These are phyloP conservation scores for Gouania willdenowi DNA, from an alignment of 2,797 vertebrate genomes.

Conservation along the genomic window DNA sequence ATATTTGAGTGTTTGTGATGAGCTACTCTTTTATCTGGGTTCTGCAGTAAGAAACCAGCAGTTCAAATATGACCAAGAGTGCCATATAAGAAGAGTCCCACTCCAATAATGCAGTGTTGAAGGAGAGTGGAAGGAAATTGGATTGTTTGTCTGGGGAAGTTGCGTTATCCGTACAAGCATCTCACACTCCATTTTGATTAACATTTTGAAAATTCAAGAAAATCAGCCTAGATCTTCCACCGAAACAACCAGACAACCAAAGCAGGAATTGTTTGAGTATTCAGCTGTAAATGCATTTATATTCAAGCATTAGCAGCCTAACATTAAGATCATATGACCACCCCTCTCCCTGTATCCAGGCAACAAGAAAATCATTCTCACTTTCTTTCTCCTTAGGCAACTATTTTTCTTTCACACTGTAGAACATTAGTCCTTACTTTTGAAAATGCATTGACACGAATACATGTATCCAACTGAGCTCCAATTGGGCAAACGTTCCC, in stretches of 20 bases:
- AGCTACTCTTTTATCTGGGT: constrained; percentile 56
- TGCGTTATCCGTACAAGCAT: constrained; percentile 40
- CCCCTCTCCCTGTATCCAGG: constrained; percentile 59
- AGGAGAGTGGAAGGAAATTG: constrained; percentile 6
- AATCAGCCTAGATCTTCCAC: neutral
- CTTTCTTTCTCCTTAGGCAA: constrained; percentile 13
- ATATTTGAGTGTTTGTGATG: constrained; percentile 71
- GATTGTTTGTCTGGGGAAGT: constrained; percentile 49
- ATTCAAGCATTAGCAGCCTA: constrained; percentile 34
- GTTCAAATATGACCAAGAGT: constrained; percentile 50
- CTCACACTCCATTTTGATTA: constrained; percentile 4
- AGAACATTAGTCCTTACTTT: too few relatives aligned
- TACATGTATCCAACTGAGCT: neutral
- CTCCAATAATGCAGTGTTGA: constrained; percentile 35
- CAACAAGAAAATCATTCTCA: constrained; percentile 60
- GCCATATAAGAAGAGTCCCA: constrained; percentile 24
- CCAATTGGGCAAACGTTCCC: constrained; percentile 1
- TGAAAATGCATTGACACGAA: too few relatives aligned
- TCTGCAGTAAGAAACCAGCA: constrained; percentile 46
- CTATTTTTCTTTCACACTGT: constrained; percentile 3
- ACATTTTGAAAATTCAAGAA: neutral
- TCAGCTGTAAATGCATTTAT: constrained; percentile 18
- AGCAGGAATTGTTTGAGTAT: neutral
- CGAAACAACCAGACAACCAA: neutral
- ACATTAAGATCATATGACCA: constrained; percentile 39